A percentile compares a stretch with the other conserved stretches of the same genome.
These are phyloP conservation scores for Sicus ferrugineus DNA, from an alignment of 2,888 invertebrate genomes.

Conservation along the genomic window DNA sequence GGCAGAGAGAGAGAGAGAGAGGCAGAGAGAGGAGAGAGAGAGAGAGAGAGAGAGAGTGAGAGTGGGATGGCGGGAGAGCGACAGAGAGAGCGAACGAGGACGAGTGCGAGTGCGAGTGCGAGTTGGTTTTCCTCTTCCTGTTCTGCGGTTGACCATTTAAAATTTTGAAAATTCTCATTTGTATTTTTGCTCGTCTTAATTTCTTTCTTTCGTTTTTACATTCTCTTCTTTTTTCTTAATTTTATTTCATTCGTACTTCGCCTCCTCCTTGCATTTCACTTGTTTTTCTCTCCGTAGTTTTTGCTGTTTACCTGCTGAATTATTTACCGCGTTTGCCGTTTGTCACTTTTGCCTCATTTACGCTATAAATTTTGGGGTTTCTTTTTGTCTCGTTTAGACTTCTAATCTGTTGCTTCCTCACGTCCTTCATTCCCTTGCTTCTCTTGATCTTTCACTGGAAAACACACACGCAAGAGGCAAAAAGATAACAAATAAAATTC, in stretches of 20 bases:
- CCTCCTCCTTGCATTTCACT: background rate
- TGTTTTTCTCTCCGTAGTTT: background rate
- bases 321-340: constrained; percentile 7
- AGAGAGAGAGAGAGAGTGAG: background rate
- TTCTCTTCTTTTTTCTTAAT: background rate
- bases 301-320: constrained; percentile 1
- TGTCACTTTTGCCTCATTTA: constrained; percentile 4
- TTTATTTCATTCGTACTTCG: background rate
- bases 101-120: background rate
- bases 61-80: background rate
- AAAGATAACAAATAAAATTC: too few relatives aligned
- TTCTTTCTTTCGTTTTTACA: background rate
- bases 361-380: background rate
- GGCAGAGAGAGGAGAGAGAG: background rate
- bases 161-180: constrained; percentile 19
- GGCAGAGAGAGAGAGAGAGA: background rate
- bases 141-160: background rate
- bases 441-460: background rate
- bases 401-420: background rate
- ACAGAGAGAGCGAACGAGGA: background rate
- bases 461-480: too few relatives aligned
- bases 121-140: background rate
- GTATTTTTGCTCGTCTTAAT: background rate
- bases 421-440: background rate
- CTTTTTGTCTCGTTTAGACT: background rate